Percentiles rank a stretch among this genome's conserved stretches.
Conservation (phyloP, 1,140 invertebrate species). For the Uloborus diversus region DNA sequence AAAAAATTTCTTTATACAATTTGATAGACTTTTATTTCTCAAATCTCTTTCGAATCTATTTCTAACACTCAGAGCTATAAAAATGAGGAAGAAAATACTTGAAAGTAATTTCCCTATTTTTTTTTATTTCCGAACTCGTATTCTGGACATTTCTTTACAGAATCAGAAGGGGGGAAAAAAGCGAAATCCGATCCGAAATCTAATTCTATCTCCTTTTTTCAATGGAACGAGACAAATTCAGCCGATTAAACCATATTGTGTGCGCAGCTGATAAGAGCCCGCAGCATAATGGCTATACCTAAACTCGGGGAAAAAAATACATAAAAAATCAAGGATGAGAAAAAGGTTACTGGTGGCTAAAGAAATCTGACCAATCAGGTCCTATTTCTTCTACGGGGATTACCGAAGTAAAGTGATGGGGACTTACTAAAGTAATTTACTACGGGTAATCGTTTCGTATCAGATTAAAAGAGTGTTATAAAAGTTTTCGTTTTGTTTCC, state of each 20-base stretch:
- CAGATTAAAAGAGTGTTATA: slow-evolving; percentile 52
- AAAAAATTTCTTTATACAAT: too few relatives aligned
- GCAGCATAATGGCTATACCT: slow-evolving; percentile 11
- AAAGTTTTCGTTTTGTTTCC: slow-evolving; percentile 42
- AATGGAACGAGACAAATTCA: slow-evolving; percentile 26
- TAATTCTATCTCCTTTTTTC: too few relatives aligned
- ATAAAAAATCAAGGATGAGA: not conserved
- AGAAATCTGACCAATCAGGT: slow-evolving; percentile 50
- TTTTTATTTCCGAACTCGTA: too few relatives aligned
- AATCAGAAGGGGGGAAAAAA: too few relatives aligned
- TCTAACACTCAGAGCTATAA: too few relatives aligned
- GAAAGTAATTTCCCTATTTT: too few relatives aligned
- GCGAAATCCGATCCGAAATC: too few relatives aligned
- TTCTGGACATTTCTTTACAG: too few relatives aligned
- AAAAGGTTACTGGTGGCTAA: not conserved
- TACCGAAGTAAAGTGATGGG: slow-evolving; percentile 37
- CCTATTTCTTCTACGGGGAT: slow-evolving; percentile 38
- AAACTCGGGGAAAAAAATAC: not conserved
- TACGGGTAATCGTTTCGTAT: slow-evolving; percentile 45
- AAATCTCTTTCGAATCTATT: too few relatives aligned
- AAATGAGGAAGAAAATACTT: too few relatives aligned
- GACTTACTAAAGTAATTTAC: slow-evolving; percentile 49
- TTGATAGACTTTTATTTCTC: too few relatives aligned
- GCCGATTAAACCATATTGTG: slow-evolving; percentile 52
- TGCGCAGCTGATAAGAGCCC: slow-evolving; percentile 19